These are phyloP conservation scores for Acanthiza pusilla DNA, from an alignment of 2,797 vertebrate genomes.

Conservation along the genomic window DNA sequence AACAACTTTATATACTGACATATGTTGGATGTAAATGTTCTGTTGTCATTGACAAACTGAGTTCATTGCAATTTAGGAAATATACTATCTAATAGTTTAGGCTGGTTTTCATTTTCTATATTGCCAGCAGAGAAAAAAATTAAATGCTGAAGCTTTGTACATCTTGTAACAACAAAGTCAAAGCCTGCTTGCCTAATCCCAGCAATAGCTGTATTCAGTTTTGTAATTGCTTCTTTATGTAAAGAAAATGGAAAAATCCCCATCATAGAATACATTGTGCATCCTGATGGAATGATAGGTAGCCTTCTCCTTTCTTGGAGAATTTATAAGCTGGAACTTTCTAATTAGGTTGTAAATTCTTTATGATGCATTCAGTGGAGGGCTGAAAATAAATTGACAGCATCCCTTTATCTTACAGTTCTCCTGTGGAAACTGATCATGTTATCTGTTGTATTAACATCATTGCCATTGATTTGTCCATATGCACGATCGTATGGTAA, in stretches of 20 bases:
- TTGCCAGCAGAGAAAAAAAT: not conserved
- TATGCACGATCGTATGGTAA: not conserved
- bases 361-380: not conserved
- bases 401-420: not conserved
- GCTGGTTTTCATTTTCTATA: not conserved
- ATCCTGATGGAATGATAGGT: not conserved
- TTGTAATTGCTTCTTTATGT: not conserved
- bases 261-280: not conserved
- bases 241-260: not conserved
- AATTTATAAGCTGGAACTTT: not conserved
- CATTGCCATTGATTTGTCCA: not conserved
- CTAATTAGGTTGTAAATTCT: not conserved
- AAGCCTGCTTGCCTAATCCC: not conserved
- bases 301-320: not conserved
- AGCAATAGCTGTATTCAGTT: not conserved
- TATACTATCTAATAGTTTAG: not conserved
- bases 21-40: constrained; percentile 3
- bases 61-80: not conserved
- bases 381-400: not conserved
- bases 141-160: not conserved
- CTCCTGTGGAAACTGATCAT: not conserved
- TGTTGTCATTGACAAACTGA: not conserved
- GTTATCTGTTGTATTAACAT: not conserved
- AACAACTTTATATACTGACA: constrained; percentile 8
- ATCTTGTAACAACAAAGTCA: not conserved